Evolutionary conservation across 2,113 vertebrate genomes (phyloP).

Genomic region (Hippocampus guttulatus): DNA sequence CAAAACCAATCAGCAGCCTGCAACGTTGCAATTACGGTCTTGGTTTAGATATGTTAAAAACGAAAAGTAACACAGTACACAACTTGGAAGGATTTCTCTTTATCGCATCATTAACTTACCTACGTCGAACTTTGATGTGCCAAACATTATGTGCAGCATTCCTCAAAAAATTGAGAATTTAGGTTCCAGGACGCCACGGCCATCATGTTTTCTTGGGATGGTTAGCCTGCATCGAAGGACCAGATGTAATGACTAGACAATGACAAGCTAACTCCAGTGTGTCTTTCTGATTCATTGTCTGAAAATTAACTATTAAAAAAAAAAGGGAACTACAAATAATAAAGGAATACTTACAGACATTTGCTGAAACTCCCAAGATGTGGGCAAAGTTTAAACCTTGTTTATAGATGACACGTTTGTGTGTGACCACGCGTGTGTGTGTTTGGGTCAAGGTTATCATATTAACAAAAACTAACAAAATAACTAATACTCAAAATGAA

Average conservation of each 20-base stretch:
- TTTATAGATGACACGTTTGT: too few species aligned
- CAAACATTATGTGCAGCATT: background rate
- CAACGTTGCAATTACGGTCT: background rate
- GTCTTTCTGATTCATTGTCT: too few species aligned
- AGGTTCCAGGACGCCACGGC: too few species aligned
- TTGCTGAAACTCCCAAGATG: background rate
- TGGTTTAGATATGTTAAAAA: background rate
- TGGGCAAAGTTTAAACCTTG: background rate
- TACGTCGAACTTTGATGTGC: background rate
- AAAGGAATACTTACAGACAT: background rate
- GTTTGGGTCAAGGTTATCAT: too few species aligned
- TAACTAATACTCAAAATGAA: too few species aligned
- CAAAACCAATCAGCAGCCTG: background rate
- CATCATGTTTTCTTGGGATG: too few species aligned
- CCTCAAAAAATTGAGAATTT: background rate
- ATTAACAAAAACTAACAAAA: too few species aligned
- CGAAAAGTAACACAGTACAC: background rate
- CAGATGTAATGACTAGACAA: too few species aligned
- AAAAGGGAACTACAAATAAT: background rate
- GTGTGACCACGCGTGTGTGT: background rate
- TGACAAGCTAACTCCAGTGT: too few species aligned
- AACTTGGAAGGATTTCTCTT: too few species aligned
- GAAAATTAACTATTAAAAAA: too few species aligned
- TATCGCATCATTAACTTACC: background rate
- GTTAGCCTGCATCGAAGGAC: too few species aligned